Base-by-base conservation (phyloP, 2,888 invertebrate species). In the Cephonodes hylas region DNA sequence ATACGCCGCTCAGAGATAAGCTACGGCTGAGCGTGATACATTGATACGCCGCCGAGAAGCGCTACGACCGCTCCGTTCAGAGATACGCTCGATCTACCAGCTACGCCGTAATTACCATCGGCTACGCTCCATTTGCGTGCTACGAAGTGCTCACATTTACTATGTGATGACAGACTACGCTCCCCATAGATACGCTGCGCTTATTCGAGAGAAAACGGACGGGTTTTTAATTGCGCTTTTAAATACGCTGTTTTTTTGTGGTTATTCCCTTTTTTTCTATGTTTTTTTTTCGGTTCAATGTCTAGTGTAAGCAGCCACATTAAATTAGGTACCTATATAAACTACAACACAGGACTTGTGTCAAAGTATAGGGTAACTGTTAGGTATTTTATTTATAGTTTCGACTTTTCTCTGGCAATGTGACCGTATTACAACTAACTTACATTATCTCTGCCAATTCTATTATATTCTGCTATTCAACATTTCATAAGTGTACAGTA, bases 81-180 rank as follows among this genome's bases (percentile, higher is more conserved):
- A 48, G 48, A 48, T 48, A 48, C 48, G 25, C 25, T 48, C 25
- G 25, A 25, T 27, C 25, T 48, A 20, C 18, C 44, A 13, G 34
- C 34, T 44, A 44, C 44, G 44, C 25, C 7, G 27, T 48, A 27
- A 48, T 48, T 48, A 48, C 27, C 27, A 15, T 48, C 25, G 15
- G 15, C 48, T 48, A 48, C 48, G 48, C 48, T 27, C 48, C 48
- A 48, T 27, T 48, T 48, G 48, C 48, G 8, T 20, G 27, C 48
- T 48, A 48, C 48, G 48, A 48, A 27, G 15, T 15, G 7, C 48
- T n/a, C 15, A 15, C 48, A 48, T 27, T 48, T 48, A 48, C 48
- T 25, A 27, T 15, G 27, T n/a, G 48, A 48, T 48, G 48, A 48
- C 27, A 27, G 48, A 48, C n/a, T 48, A 6, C 8, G 25, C 27